A percentile compares a stretch with the other conserved stretches of the same genome.
Evolutionary conservation across 2,888 invertebrate species (phyloP).

Genomic region (Lithodes maja): DNA sequence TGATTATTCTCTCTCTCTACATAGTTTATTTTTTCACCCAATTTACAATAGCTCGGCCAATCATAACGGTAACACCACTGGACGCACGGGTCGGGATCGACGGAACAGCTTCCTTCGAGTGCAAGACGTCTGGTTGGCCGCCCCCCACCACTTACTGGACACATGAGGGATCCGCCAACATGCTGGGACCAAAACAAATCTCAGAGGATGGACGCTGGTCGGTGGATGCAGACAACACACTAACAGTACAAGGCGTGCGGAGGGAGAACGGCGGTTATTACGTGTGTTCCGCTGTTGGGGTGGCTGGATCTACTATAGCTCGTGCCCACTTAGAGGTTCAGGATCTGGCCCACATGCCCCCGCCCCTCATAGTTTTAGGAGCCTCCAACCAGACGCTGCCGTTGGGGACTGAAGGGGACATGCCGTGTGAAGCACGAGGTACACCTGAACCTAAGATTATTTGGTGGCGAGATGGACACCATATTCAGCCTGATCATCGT

Average conservation of each 20-base stretch:
- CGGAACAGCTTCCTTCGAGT: too few species aligned
- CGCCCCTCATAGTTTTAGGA: constrained; percentile 91
- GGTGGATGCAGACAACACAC: constrained; percentile 68
- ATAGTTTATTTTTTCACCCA: too few species aligned
- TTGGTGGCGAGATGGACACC: constrained; percentile 86
- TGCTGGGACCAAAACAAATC: constrained; percentile 66
- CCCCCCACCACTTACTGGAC: constrained; percentile 55
- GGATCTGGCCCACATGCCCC: constrained; percentile 77
- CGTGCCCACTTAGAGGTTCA: constrained; percentile 88
- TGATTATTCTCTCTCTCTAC: too few species aligned
- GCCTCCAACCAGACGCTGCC: constrained; percentile 92
- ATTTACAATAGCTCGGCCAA: too few species aligned
- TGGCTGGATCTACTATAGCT: constrained; percentile 93
- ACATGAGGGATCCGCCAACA: constrained; percentile 64
- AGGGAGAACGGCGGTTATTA: constrained; percentile 81
- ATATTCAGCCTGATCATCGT: constrained; percentile 76
- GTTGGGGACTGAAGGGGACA: constrained; percentile 84
- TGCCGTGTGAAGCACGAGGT: constrained; percentile 85
- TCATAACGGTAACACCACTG: too few species aligned
- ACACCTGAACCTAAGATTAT: constrained; percentile 81
- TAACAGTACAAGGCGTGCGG: constrained; percentile 63
- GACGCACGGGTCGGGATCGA: too few species aligned
- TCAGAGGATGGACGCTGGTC: constrained; percentile 68
- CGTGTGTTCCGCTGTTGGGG: constrained; percentile 95
- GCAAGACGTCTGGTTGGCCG: too few species aligned